These are phyloP conservation scores for Aurelia sp. DNA, from an alignment of 30 jellyfish, hydroid and myxozoan genomes.

Conservation along the genomic window DNA sequence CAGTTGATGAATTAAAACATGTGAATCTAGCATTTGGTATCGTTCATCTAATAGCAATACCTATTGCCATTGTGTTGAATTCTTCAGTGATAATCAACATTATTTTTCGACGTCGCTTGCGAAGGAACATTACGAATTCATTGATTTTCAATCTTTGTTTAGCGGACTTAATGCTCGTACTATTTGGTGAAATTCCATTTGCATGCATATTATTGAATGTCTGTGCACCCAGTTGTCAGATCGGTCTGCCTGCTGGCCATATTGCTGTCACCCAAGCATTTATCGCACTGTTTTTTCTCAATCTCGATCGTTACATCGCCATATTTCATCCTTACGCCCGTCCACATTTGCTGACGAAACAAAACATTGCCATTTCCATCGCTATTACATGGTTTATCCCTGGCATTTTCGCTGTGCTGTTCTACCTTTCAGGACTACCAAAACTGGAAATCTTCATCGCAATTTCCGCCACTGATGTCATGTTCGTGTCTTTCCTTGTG, in stretches of 20 bases:
- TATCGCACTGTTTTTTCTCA: conserved; percentile 23
- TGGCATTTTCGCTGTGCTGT: conserved; percentile 1
- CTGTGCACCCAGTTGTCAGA: neutral
- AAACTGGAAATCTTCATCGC: neutral
- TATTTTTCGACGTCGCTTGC: conserved; percentile 12
- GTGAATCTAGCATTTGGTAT: neutral
- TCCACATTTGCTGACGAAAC: conserved; percentile 12
- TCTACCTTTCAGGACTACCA: conserved; percentile 5
- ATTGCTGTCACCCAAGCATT: conserved; percentile 16
- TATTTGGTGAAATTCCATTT: conserved; percentile 18
- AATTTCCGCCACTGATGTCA: conserved; percentile 3
- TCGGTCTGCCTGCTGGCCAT: conserved; percentile 25
- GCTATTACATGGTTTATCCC: conserved; percentile 50
- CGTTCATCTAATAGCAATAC: neutral
- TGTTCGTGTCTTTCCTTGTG: neutral
- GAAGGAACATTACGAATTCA: conserved; percentile 9
- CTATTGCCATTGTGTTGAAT: conserved; percentile 18
- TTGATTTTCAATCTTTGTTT: conserved; percentile 51
- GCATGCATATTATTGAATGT: neutral
- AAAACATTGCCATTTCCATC: neutral
- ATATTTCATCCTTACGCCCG: conserved; percentile 44
- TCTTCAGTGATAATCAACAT: neutral
- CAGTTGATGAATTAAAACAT: too few relatives aligned
- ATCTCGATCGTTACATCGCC: conserved; percentile 50
- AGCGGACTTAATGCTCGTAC: conserved; percentile 20